These are phyloP conservation scores for Gavialis gangeticus DNA, from an alignment of 2,113 vertebrate species.

Conservation along the genomic window DNA sequence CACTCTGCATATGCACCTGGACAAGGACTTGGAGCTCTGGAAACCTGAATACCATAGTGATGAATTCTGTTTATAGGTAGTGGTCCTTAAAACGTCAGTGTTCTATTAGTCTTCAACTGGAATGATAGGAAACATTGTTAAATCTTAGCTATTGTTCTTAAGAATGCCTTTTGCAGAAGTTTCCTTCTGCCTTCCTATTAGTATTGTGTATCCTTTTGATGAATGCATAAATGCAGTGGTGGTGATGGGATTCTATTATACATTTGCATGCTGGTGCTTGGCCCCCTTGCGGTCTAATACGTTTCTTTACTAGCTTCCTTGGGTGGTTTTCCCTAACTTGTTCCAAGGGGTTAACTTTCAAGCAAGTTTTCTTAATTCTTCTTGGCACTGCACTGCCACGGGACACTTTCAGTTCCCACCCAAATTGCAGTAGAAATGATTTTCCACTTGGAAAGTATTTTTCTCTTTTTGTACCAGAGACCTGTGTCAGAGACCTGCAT, in stretches of 20 bases:
- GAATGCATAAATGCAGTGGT: too few relatives aligned
- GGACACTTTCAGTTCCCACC: background rate
- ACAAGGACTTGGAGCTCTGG: background rate
- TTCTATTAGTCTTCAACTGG: background rate
- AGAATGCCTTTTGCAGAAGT: background rate
- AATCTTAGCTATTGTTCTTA: background rate
- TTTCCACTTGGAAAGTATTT: background rate
- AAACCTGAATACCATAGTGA: background rate
- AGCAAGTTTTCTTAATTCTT: background rate
- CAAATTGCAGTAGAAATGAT: background rate
- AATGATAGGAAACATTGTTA: background rate
- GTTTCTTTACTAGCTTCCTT: background rate
- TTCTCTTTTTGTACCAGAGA: background rate
- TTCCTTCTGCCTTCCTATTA: fast-evolving
- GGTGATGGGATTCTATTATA: background rate
- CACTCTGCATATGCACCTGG: background rate
- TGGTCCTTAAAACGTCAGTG: background rate
- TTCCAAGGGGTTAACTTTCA: background rate
- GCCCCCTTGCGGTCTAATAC: background rate
- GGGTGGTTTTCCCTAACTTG: background rate
- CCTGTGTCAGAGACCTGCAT: fast-evolving
- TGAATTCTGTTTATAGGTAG: background rate
- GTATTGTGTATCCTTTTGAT: background rate
- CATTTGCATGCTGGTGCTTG: background rate
- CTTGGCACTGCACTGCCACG: background rate